Conservation (phyloP, 2,797 vertebrate species). For the Podargus strigoides region DNA sequence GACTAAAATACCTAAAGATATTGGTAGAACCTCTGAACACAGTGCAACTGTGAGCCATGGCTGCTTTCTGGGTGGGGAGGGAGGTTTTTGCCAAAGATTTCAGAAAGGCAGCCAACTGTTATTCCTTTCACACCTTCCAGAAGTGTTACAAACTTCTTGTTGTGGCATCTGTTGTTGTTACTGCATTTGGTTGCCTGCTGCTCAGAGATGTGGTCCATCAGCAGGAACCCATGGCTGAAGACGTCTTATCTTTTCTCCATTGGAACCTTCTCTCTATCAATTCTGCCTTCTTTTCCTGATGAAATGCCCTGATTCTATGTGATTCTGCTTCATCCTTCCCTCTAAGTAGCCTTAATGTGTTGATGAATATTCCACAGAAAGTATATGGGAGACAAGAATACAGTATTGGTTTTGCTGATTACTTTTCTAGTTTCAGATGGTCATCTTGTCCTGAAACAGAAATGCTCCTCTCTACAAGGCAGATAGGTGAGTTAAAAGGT, state of each 20-base stretch:
- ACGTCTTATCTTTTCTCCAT: not conserved
- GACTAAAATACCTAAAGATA: not conserved
- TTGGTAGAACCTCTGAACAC: not conserved
- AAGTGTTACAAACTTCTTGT: conserved; percentile 26
- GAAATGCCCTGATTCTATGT: not conserved
- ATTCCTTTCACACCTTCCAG: conserved; percentile 13
- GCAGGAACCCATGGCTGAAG: not conserved
- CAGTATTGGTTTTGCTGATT: not conserved
- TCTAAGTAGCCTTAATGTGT: not conserved
- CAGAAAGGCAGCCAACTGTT: conserved; percentile 28
- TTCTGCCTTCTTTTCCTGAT: not conserved
- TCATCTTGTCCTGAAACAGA: not conserved
- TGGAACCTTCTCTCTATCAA: not conserved
- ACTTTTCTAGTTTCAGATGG: not conserved
- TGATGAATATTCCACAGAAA: not conserved
- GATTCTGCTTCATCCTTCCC: not conserved
- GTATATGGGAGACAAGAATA: not conserved
- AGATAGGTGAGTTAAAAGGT: not conserved
- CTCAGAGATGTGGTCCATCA: not conserved
- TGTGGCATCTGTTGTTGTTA: conserved; percentile 29
- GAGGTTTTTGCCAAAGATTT: not conserved
- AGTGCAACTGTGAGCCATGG: not conserved
- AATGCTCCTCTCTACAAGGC: not conserved
- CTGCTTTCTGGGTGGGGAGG: not conserved
- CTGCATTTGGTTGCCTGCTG: not conserved